These are phyloP conservation scores for Catharus minimus DNA, from an alignment of 2,113 vertebrate genomes.

Conservation along the genomic window DNA sequence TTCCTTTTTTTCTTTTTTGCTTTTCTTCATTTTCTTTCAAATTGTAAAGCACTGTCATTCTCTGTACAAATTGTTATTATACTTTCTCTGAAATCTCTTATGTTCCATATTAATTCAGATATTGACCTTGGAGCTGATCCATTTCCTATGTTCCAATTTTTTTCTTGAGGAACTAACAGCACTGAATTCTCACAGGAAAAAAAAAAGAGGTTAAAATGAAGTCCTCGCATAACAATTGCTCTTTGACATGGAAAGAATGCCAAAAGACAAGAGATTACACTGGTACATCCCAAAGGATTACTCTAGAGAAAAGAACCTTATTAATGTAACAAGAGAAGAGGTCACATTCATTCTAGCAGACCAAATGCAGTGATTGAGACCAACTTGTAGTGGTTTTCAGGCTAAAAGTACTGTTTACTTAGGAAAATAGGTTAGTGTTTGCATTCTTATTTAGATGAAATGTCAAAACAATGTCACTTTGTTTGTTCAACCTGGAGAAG, in stretches of 20 bases:
- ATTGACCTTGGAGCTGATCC: neutral
- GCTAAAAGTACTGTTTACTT: neutral
- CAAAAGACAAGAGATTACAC: neutral
- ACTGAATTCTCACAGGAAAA: neutral
- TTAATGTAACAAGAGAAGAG: neutral
- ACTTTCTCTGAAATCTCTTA: neutral
- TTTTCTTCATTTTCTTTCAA: neutral
- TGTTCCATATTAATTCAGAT: neutral
- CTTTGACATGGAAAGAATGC: neutral
- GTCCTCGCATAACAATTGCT: neutral
- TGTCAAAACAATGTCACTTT: neutral
- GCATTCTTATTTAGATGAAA: neutral
- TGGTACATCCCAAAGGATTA: neutral
- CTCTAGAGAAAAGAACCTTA: neutral
- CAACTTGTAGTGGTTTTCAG: neutral
- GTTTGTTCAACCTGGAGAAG: neutral
- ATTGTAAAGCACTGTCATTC: neutral
- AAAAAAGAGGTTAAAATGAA: neutral
- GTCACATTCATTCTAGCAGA: neutral
- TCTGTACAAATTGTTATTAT: neutral
- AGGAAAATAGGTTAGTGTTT: neutral
- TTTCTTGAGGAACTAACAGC: neutral
- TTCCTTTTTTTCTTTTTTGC: fast-evolving
- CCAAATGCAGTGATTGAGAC: neutral
- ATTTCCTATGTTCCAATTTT: neutral